Percentiles rank a stretch among this genome's conserved stretches.
These are phyloP conservation scores for Eubasilissa regina DNA, from an alignment of 1,140 invertebrate genomes.

Conservation along the genomic window DNA sequence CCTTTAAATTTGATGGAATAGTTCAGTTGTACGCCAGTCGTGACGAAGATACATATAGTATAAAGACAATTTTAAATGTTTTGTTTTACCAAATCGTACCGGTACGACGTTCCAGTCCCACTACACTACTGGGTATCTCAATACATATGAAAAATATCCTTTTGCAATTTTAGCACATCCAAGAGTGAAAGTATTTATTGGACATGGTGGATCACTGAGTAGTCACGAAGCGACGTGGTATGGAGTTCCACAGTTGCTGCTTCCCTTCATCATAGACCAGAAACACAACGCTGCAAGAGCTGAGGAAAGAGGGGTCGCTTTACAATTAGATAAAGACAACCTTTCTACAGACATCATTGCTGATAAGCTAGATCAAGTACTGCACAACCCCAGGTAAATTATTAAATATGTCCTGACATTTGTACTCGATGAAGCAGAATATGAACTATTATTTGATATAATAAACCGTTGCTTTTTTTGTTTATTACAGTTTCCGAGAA, in stretches of 20 bases:
- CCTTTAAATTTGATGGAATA: no score
- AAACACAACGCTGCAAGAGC: constrained; percentile 56
- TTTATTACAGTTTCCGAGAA: constrained; percentile 55
- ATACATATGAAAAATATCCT: no score
- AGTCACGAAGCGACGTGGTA: constrained; percentile 73
- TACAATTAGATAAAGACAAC: constrained; percentile 49
- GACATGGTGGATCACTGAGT: constrained; percentile 75
- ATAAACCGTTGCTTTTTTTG: background rate
- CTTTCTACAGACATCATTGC: constrained; percentile 40
- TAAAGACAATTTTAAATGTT: background rate
- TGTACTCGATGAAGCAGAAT: no score
- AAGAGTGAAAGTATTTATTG: constrained; percentile 71
- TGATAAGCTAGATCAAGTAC: constrained; percentile 37
- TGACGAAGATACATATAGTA: no score
- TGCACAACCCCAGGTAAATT: constrained; percentile 46
- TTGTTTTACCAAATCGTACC: no score
- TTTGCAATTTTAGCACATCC: constrained; percentile 66
- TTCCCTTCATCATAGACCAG: constrained; percentile 73
- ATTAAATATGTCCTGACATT: no score
- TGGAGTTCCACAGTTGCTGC: constrained; percentile 71
- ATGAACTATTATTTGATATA: background rate
- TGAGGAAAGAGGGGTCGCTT: constrained; percentile 53
- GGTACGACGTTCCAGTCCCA: no score
- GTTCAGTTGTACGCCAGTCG: no score
- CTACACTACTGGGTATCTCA: no score